Percentiles rank a stretch among this genome's conserved stretches.
phyloP scores from a whole-genome alignment of 2,113 vertebrate genomes.

The Apodemus sylvaticus region DNA sequence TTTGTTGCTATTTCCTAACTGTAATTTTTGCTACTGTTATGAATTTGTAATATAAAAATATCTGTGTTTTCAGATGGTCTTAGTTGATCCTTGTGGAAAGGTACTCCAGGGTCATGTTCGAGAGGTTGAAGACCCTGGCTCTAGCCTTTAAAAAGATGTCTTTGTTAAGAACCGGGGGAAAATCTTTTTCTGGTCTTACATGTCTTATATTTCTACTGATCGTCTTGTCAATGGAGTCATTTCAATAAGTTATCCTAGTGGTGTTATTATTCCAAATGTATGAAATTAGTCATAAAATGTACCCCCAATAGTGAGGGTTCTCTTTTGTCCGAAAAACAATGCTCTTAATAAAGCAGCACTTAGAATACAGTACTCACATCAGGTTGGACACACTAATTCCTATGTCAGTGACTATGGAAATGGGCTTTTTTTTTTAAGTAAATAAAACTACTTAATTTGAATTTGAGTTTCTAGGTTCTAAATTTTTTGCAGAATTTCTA shows the following conservation, averaged over 20 bases:
- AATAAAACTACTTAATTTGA: no score
- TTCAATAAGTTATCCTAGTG: slow-evolving; percentile 1
- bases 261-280: neutral
- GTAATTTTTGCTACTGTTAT: neutral
- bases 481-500: neutral
- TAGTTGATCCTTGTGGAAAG: neutral
- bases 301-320: neutral
- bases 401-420: neutral
- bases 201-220: neutral
- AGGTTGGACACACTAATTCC: neutral
- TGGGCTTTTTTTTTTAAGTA: no score
- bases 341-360: neutral
- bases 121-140: neutral
- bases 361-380: neutral
- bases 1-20: neutral
- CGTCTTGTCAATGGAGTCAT: neutral
- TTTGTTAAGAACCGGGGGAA: neutral
- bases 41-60: neutral
- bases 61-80: neutral
- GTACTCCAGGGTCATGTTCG: neutral
- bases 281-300: neutral
- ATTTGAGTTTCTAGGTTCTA: neutral
- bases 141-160: neutral
- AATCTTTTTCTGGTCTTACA: neutral
- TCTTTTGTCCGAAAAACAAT: neutral